A percentile compares a stretch with the other conserved stretches of the same genome.
Conservation (phyloP, 1,140 invertebrate genomes). For the Anadara kagoshimensis region DNA sequence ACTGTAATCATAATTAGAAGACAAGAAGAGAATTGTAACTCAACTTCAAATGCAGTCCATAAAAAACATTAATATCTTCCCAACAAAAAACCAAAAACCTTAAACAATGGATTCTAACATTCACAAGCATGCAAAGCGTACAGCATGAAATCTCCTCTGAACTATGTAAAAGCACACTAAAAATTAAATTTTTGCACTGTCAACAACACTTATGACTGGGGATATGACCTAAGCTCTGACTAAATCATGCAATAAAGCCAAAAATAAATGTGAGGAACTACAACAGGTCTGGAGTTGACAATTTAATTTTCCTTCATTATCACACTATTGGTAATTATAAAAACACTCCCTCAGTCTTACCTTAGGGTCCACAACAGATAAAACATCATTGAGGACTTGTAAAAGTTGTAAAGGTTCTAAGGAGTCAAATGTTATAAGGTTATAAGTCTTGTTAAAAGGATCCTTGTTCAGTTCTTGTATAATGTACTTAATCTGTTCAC, state of each 20-base stretch:
- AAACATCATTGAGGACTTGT: constrained; percentile 83
- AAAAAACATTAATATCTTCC: too few relatives aligned
- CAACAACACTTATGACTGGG: not conserved
- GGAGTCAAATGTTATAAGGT: constrained; percentile 90
- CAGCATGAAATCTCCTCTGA: too few relatives aligned
- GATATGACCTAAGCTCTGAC: not conserved
- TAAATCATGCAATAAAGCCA: not conserved
- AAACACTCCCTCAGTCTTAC: constrained; percentile 51
- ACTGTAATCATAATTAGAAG: too few relatives aligned
- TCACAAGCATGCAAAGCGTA: too few relatives aligned
- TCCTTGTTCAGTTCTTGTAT: constrained; percentile 84
- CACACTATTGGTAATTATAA: not conserved
- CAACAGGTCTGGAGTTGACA: not conserved
- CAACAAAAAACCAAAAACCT: too few relatives aligned
- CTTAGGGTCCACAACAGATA: constrained; percentile 80
- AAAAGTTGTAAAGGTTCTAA: constrained; percentile 83
- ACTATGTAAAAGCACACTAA: too few relatives aligned
- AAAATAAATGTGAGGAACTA: not conserved
- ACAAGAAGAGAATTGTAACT: too few relatives aligned
- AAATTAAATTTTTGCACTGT: too few relatives aligned
- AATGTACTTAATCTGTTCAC: constrained; percentile 87
- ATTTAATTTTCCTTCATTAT: not conserved
- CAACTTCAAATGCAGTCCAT: too few relatives aligned
- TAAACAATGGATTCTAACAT: too few relatives aligned
- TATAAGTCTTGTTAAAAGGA: constrained; percentile 85